A percentile compares a stretch with the other conserved stretches of the same genome.
Conservation (phyloP, 1,140 invertebrate genomes). For the Musca vetustissima region DNA sequence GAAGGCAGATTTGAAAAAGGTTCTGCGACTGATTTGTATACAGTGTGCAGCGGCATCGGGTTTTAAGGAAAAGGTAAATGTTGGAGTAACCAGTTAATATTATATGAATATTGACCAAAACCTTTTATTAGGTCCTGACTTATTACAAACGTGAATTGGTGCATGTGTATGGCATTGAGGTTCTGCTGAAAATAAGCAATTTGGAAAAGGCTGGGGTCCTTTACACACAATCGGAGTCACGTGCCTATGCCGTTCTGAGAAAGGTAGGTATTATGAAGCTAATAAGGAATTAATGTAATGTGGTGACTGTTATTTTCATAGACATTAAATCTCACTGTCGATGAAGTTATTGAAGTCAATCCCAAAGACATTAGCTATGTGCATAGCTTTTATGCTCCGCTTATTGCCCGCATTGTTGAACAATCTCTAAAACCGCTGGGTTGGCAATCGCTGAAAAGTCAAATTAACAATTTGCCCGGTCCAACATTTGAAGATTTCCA, state of each 20-base stretch:
- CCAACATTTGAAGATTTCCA: conserved; percentile 64
- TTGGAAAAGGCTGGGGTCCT: conserved; percentile 86
- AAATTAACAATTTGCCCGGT: conserved; percentile 63
- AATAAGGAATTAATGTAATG: background rate
- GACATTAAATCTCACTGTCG: conserved; percentile 79
- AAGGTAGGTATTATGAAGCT: conserved; percentile 58
- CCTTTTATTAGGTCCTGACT: conserved; percentile 63
- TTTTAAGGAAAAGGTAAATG: conserved; percentile 77
- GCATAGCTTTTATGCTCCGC: conserved; percentile 89
- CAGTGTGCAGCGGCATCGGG: conserved; percentile 87
- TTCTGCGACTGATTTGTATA: conserved; percentile 85
- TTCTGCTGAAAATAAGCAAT: conserved; percentile 81
- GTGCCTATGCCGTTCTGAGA: conserved; percentile 71
- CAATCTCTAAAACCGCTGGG: conserved; percentile 73
- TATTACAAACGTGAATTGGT: conserved; percentile 91
- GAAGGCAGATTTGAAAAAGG: conserved; percentile 77
- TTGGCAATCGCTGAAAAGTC: conserved; percentile 64
- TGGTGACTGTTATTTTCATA: conserved; percentile 55
- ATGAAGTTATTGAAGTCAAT: conserved; percentile 81
- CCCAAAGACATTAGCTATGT: conserved; percentile 92
- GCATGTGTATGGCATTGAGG: conserved; percentile 88
- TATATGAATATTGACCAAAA: too few relatives aligned
- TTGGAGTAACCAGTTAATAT: too few relatives aligned
- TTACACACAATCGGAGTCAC: conserved; percentile 67
- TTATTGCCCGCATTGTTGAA: conserved; percentile 87